Conservation (phyloP, 2,113 vertebrate species). For the Paedocypris sp. region DNA sequence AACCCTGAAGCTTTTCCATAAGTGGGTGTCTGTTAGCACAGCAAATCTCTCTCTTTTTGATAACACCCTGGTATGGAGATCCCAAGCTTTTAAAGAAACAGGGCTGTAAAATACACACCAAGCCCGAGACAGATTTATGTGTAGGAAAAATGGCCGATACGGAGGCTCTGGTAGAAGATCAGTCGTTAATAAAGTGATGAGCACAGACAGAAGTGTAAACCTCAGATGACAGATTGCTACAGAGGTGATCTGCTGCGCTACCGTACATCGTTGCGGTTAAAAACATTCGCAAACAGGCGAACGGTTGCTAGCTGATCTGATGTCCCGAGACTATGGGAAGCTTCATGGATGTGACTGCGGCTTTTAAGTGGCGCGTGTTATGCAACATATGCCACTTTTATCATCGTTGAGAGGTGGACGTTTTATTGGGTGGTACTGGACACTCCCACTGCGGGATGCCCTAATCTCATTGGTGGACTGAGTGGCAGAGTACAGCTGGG, state of each 20-base stretch:
- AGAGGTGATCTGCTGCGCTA: background rate
- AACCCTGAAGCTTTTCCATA: background rate
- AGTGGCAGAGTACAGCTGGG: background rate
- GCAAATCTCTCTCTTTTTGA: background rate
- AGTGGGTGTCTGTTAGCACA: conserved; percentile 15
- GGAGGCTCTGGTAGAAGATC: background rate
- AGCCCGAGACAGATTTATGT: background rate
- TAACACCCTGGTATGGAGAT: too few relatives aligned
- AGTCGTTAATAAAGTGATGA: background rate
- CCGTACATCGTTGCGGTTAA: background rate
- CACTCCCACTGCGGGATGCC: background rate
- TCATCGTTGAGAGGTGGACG: background rate
- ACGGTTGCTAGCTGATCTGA: too few relatives aligned
- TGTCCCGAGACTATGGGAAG: too few relatives aligned
- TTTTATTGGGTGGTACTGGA: background rate
- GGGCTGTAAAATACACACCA: background rate
- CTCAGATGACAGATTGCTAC: background rate
- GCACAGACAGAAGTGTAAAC: background rate
- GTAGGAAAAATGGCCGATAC: background rate
- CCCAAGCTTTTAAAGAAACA: too few relatives aligned
- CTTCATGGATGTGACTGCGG: too few relatives aligned
- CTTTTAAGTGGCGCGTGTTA: too few relatives aligned
- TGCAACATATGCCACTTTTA: too few relatives aligned
- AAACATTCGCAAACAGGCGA: background rate
- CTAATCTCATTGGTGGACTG: background rate